These are phyloP conservation scores for Ictalurus punctatus DNA, from an alignment of 2,113 vertebrate species.

Conservation along the genomic window DNA sequence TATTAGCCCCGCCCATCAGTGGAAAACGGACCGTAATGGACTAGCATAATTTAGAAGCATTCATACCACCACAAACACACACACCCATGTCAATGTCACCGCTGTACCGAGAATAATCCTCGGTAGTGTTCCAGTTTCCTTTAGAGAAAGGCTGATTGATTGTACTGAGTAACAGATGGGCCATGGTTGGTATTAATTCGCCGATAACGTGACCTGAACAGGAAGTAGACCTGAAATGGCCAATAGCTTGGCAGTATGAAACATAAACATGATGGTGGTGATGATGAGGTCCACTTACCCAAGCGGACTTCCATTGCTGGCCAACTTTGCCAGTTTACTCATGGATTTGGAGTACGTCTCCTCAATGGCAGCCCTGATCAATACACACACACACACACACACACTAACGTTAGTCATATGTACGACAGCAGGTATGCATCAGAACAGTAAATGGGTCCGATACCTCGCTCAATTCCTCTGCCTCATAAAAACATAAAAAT, in stretches of 20 bases:
- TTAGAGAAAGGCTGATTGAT: too few species aligned
- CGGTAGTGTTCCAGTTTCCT: background rate
- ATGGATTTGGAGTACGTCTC: slow-evolving; percentile 95
- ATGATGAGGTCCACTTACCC: slow-evolving; percentile 74
- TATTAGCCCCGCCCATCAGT: background rate
- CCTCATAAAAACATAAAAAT: background rate
- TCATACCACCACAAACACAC: background rate
- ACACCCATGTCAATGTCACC: background rate
- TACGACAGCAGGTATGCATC: background rate
- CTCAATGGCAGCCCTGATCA: slow-evolving; percentile 84
- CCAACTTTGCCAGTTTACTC: slow-evolving; percentile 92
- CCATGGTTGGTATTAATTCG: background rate
- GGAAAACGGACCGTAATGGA: background rate
- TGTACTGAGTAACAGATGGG: background rate
- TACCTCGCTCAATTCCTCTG: too few species aligned
- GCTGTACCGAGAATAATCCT: background rate
- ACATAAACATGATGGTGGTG: background rate
- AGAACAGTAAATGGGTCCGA: background rate
- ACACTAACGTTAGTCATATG: background rate
- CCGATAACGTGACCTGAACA: background rate
- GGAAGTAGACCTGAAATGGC: background rate
- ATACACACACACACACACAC: slow-evolving; percentile 28
- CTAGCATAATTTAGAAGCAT: background rate
- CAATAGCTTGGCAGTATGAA: background rate
- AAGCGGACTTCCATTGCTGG: slow-evolving; percentile 84